Base-by-base conservation (phyloP, 2,888 invertebrate genomes). In the Drosophila emarginata region DNA sequence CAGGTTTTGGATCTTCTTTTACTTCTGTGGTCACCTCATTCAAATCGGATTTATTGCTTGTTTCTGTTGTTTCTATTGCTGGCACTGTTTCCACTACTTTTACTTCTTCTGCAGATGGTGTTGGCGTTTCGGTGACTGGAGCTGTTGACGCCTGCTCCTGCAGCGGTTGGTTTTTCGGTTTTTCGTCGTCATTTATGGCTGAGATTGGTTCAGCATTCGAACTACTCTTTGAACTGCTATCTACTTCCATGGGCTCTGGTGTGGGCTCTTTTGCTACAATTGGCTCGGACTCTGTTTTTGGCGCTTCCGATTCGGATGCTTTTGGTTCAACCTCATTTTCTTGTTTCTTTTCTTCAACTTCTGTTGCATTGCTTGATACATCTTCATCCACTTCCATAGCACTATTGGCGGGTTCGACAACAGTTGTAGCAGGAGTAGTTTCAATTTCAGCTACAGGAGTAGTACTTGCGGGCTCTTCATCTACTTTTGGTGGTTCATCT, bases 161-260 rank as follows among this genome's bases (percentile, higher is more conserved):
- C 18, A 12, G 21, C 21, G 18, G 18, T 12, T 45, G 18, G 18
- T 12, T 45, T 11, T 4, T 45, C 18, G 0, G 18, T 5, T 45
- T 45, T 45, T 12, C n/a, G n/a, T 36, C 57, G 14, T 21, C 21
- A 4, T 37, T 37, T 45, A 60, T 57, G 26, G 72, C 39, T 26
- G 61, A 45, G 45, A 36, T 51, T 18, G 64, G 15, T 67, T 78
- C 56, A n/a, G 67, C 40, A 63, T 81, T 69, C 7, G 67, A 51
- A 69, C 76, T 77, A 51, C 64, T 70, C 62, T 81, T 85, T 21
- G 83, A 70, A 65, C 80, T 82, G 4, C 67, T 74, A 80, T 91
- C 91, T 26, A 91, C 88, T 54, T 91, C 91, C 91, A 91, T 91
- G 11, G 91, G 86, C 67, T 91, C 91, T 14, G 89, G 87, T 21